These are phyloP conservation scores for Hapalemur alaotrensis DNA, from an alignment of 2,797 vertebrate species.

Conservation along the genomic window DNA sequence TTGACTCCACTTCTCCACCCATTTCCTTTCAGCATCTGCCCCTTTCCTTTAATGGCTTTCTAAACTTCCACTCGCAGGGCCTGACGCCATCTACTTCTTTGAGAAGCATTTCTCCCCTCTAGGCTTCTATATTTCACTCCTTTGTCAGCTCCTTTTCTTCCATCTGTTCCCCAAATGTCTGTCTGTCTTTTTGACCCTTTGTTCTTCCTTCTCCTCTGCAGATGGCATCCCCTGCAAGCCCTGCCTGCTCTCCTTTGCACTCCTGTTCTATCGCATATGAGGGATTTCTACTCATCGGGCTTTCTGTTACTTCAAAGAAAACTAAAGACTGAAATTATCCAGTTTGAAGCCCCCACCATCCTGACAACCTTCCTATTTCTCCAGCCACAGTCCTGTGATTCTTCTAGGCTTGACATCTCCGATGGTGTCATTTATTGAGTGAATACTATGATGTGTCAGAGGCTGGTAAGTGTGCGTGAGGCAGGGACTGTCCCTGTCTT, in stretches of 20 bases:
- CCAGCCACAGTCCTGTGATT: background rate
- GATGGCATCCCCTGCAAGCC: background rate
- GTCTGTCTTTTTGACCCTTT: background rate
- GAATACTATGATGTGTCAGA: background rate
- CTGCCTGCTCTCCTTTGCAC: too few species aligned
- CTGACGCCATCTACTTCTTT: background rate
- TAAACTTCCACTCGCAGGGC: background rate
- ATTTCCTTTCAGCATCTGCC: background rate
- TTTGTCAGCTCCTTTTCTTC: background rate
- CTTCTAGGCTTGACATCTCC: background rate
- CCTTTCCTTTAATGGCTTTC: background rate
- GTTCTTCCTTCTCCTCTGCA: background rate
- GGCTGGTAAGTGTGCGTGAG: background rate
- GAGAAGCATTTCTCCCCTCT: background rate
- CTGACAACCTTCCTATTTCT: background rate
- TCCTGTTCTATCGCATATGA: background rate
- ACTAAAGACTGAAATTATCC: background rate
- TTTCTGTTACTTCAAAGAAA: background rate
- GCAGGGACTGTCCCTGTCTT: background rate
- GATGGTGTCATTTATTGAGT: background rate
- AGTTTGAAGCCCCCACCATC: background rate
- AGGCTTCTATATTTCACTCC: background rate
- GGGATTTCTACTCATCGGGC: background rate
- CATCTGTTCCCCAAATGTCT: background rate
- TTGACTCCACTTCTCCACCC: too few species aligned